Base-by-base conservation (phyloP, 2,888 invertebrate species). In the Drosophila cognata region DNA sequence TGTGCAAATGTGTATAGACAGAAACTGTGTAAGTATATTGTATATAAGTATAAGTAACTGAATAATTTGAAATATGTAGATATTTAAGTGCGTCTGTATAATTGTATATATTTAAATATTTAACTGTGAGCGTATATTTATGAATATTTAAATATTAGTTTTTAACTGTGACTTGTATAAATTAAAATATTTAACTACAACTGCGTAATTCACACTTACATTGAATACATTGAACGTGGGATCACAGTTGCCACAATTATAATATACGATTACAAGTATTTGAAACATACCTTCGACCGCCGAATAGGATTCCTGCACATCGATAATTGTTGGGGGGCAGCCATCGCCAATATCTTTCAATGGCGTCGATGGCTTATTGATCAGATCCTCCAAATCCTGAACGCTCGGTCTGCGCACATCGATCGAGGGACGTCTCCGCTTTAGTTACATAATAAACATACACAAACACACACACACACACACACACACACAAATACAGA, bases 271-370 rank as follows among this genome's bases (percentile, higher is more conserved):
- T 18, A 4, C 4, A 43, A 50, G 5, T 18, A 50, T 10, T 16
- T 28, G 8, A 16, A 5, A 77, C 84, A 84, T 93, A 98, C 99
- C 99, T 96, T 99, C 99, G 93, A 98, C 96, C 70, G 98, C 98
- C 53, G 98, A 97, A 94, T 99, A 98, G 92, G 97, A 99, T 92
- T 98, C 98, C 93, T 98, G 97, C 52, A 97, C 96, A 93, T 98
- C 98, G 82, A 98, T 96, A 93, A 99, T 98, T 82, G 95, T 95
- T 48, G 99, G 98, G 81, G 98, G 97, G 73, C 97, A 98, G 79
- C 95, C 95, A 91, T 95, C 95, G 78, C 98, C 98, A 63, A 95
- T 93, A 78, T 97, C 95, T 92, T 95, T 96, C 80, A 99, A 94
- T 56, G 99, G 98, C 63, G 98, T 97, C 59, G 97, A 98, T 52